phyloP scores from a whole-genome alignment of 2,888 invertebrate species.

The Heliconius sara region DNA sequence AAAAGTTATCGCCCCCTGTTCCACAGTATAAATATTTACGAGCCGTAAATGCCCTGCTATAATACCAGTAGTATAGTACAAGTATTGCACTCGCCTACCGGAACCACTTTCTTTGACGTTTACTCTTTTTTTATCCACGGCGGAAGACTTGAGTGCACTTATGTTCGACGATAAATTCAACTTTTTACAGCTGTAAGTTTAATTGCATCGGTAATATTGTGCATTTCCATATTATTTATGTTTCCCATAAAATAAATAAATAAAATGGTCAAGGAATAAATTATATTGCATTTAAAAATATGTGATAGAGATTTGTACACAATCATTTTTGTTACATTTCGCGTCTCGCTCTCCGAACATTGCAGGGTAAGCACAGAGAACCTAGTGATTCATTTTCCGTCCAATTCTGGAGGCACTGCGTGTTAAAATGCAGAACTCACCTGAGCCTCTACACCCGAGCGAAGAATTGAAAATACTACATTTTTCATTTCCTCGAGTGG shows the following conservation, averaged over 20 bases:
- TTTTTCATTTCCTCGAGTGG: no score
- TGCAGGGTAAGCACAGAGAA: no score
- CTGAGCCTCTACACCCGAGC: no score
- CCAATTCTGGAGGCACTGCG: no score
- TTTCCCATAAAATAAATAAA: slow-evolving; percentile 22
- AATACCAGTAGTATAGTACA: slow-evolving; percentile 49
- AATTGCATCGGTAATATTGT: slow-evolving; percentile 43
- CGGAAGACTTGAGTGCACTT: slow-evolving; percentile 49
- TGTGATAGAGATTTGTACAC: neutral
- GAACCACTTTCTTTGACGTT: slow-evolving; percentile 52
- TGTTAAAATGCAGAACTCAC: no score
- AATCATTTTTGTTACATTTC: neutral
- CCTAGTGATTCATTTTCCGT: no score
- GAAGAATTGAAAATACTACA: no score
- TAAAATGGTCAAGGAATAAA: neutral
- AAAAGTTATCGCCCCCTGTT: slow-evolving; percentile 63
- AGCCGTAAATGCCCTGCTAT: slow-evolving; percentile 63
- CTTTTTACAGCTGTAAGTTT: slow-evolving; percentile 43
- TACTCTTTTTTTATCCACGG: slow-evolving; percentile 48
- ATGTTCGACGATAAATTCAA: slow-evolving; percentile 46
- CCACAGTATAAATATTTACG: slow-evolving; percentile 68
- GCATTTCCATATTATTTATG: slow-evolving; percentile 30
- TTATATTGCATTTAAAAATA: neutral
- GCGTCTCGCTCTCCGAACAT: neutral
- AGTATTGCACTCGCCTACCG: slow-evolving; percentile 46